Conservation (phyloP, 2,888 invertebrate genomes). For the Isoperla grammatica region DNA sequence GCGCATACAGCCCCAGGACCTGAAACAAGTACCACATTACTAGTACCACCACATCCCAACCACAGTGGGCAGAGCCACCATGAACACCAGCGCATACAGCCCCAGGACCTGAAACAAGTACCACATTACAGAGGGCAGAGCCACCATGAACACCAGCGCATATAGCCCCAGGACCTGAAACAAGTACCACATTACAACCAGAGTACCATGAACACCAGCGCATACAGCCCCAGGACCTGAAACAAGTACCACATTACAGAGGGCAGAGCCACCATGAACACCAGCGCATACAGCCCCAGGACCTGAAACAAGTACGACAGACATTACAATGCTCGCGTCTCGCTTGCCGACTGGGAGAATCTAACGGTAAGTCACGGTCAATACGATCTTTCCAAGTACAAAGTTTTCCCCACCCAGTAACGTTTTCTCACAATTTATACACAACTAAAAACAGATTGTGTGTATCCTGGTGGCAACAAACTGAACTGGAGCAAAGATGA, state of each 20-base stretch:
- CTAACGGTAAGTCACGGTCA: too few species aligned
- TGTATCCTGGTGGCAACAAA: too few species aligned
- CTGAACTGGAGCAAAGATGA: too few species aligned
- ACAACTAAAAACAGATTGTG: not conserved
- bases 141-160: slow-evolving; percentile 96
- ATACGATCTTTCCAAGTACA: too few species aligned
- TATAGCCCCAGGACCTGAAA: slow-evolving; percentile 73
- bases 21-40: slow-evolving; percentile 95
- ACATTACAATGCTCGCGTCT: too few species aligned
- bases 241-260: slow-evolving; percentile 48
- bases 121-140: slow-evolving; percentile 89
- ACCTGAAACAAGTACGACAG: slow-evolving; percentile 85
- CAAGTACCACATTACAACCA: slow-evolving; percentile 97
- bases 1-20: slow-evolving; percentile 83
- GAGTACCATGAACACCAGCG: slow-evolving; percentile 96
- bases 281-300: slow-evolving; percentile 86
- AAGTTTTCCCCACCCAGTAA: too few species aligned
- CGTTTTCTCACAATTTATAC: too few species aligned
- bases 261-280: slow-evolving; percentile 96
- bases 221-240: slow-evolving; percentile 79
- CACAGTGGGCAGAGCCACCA: slow-evolving; percentile 89
- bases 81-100: slow-evolving; percentile 92
- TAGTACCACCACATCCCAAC: slow-evolving; percentile 99
- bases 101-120: slow-evolving; percentile 79
- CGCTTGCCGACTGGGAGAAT: too few species aligned